Percentiles rank a stretch among this genome's conserved stretches.
These are phyloP conservation scores for Drepanosiphum platanoidis DNA, from an alignment of 2,888 invertebrate species.

Conservation along the genomic window DNA sequence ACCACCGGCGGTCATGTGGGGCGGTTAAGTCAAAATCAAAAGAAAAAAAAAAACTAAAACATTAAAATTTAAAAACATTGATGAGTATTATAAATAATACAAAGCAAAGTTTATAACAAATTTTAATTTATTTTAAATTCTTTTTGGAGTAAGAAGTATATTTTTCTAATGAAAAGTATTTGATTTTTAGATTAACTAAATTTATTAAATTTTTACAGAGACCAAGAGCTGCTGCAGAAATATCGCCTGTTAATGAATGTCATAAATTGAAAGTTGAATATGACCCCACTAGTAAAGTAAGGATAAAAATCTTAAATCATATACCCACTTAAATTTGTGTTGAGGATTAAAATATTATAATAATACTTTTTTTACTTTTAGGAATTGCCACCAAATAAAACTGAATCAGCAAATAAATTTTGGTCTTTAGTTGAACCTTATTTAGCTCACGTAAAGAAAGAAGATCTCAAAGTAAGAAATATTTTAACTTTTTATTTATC, in stretches of 20 bases:
- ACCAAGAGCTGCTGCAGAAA: conserved; percentile 60
- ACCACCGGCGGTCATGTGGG: no score
- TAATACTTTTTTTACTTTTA: conserved; percentile 25
- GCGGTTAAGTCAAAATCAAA: background rate
- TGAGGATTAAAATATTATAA: background rate
- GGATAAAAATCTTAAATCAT: background rate
- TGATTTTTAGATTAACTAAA: background rate
- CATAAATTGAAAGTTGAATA: conserved; percentile 42
- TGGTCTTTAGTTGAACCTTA: conserved; percentile 95
- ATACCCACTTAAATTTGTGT: background rate
- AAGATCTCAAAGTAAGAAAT: conserved; percentile 77
- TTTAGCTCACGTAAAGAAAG: conserved; percentile 86
- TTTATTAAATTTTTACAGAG: conserved; percentile 28
- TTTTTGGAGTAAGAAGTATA: background rate
- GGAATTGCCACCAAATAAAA: conserved; percentile 70
- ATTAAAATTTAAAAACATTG: no score
- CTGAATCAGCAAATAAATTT: conserved; percentile 93
- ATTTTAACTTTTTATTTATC: background rate
- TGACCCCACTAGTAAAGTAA: conserved; percentile 51
- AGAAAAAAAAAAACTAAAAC: no score
- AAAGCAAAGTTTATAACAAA: no score
- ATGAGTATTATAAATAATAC: no score
- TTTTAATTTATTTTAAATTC: no score
- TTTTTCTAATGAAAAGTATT: background rate
- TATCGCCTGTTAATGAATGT: conserved; percentile 56